A percentile compares a stretch with the other conserved stretches of the same genome.
Evolutionary conservation across 2,797 vertebrate genomes (phyloP).

Genomic region (Parambassis ranga): DNA sequence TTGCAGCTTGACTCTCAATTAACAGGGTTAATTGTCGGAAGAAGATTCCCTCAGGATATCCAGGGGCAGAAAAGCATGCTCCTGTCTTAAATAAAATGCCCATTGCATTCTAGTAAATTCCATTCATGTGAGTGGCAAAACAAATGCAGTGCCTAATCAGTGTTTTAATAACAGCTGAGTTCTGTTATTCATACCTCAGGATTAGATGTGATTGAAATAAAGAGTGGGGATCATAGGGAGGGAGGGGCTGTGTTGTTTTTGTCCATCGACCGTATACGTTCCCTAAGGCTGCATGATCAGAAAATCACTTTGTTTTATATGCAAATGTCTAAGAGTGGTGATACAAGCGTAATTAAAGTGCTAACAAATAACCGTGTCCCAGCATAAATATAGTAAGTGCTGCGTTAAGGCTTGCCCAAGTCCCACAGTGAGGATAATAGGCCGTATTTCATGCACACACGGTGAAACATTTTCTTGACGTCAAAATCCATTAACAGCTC

Average conservation of each 20-base stretch:
- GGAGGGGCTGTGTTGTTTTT: slow-evolving; percentile 38
- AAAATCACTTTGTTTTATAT: slow-evolving; percentile 48
- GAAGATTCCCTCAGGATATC: slow-evolving; percentile 69
- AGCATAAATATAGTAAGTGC: slow-evolving; percentile 16
- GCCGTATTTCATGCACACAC: slow-evolving; percentile 22
- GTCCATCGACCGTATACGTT: slow-evolving; percentile 25
- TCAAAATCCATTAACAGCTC: slow-evolving; percentile 62
- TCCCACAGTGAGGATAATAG: slow-evolving; percentile 39
- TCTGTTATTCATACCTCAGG: slow-evolving; percentile 74
- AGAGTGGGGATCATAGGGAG: slow-evolving; percentile 30
- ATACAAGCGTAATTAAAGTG: slow-evolving; percentile 40
- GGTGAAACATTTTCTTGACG: slow-evolving; percentile 39
- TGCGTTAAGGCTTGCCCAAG: slow-evolving; percentile 30
- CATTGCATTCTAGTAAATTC: slow-evolving; percentile 41
- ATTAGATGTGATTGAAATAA: slow-evolving; percentile 70
- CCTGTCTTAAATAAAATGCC: slow-evolving; percentile 50
- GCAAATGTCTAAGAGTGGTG: slow-evolving; percentile 39
- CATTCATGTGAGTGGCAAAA: slow-evolving; percentile 54
- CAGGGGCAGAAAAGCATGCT: slow-evolving; percentile 32
- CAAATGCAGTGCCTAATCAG: slow-evolving; percentile 61
- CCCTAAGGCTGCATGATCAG: slow-evolving; percentile 39
- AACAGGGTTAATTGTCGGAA: slow-evolving; percentile 82
- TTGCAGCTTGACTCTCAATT: slow-evolving; percentile 82
- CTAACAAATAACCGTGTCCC: slow-evolving; percentile 42
- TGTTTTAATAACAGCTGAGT: slow-evolving; percentile 66